Conservation (phyloP, 2,113 vertebrate species). For the Pollimyrus isidori region DNA sequence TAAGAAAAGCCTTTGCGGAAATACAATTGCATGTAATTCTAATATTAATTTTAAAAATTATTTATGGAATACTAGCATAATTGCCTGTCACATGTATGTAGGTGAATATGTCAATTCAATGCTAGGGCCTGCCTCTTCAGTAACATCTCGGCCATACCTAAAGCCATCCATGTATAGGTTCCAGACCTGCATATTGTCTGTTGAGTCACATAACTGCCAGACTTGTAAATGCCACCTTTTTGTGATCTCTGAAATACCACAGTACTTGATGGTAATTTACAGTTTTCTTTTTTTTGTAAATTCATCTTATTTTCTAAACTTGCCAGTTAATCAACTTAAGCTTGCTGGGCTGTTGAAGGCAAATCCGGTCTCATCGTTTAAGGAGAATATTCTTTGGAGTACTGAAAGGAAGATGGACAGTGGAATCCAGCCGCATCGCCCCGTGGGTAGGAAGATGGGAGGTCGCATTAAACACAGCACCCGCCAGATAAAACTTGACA, state of each 20-base stretch:
- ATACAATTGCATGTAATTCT: background rate
- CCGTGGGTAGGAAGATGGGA: background rate
- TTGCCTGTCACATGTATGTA: background rate
- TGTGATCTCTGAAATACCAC: background rate
- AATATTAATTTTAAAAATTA: background rate
- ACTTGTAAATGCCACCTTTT: background rate
- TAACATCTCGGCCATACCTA: background rate
- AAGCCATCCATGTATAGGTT: background rate
- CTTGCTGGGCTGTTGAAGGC: background rate
- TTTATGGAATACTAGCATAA: background rate
- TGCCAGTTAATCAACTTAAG: background rate
- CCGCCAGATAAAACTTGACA: constrained; percentile 11
- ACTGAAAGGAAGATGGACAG: background rate
- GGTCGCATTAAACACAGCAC: background rate
- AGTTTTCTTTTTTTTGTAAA: background rate
- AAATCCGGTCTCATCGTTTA: background rate
- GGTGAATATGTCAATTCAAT: background rate
- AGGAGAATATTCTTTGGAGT: background rate
- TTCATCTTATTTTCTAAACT: background rate
- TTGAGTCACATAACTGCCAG: background rate
- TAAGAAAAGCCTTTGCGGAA: background rate
- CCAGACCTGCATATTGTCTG: background rate
- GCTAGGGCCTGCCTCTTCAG: background rate
- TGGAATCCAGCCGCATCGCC: background rate
- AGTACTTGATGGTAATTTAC: background rate